Base-by-base conservation (phyloP, 2,113 vertebrate species). In the Halcyon senegalensis region DNA sequence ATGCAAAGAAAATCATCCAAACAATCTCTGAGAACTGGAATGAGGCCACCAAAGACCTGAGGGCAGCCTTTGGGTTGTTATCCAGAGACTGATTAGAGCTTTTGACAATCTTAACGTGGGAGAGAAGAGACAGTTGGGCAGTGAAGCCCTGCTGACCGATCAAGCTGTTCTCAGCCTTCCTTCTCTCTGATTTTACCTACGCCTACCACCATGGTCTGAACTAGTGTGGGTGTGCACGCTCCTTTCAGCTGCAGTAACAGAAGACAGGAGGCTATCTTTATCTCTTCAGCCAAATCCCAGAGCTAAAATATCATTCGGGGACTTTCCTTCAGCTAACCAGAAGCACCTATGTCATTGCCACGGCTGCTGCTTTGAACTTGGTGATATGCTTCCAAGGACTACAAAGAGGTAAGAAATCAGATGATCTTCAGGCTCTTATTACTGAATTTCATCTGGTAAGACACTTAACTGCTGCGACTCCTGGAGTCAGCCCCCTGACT, bases 361-460 rank as follows among this genome's bases (percentile, higher is more conserved):
- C 50, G 72, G 69, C 73, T 87, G 63, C 94, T 86, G 46, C 78
- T 95, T 9, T 66, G 59, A 84, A 50, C 66, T 79, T 74, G 55
- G 43, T 56, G 64, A 84, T 73, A 72, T 7, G 33, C 53, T 90
- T 81, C 84, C 80, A 91, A 86, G 35, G 44, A 82, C 84, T 92
- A 70, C 62, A 87, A 73, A 94, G 80, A 96, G 86, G 84, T 96
- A 91, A 94, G 31, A 53, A 95, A 81, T 55, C 91, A 92, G 95
- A 94, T 89, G 89, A 94, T 69, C 74, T 82, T 94, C 91, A 94
- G 88, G 58, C 48, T 97, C 60, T 64, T 78, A n/a, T 39, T 84
- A 51, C 66, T 23, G 80, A 85, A 50, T 79, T 92, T 84, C 96
- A 91, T 76, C 84, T 79, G 89, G 43, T 92, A 60, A 62, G 39